Percentiles rank a stretch among this genome's conserved stretches.
Conservation (phyloP, 2,797 vertebrate genomes). For the Cacajao melanocephalus region DNA sequence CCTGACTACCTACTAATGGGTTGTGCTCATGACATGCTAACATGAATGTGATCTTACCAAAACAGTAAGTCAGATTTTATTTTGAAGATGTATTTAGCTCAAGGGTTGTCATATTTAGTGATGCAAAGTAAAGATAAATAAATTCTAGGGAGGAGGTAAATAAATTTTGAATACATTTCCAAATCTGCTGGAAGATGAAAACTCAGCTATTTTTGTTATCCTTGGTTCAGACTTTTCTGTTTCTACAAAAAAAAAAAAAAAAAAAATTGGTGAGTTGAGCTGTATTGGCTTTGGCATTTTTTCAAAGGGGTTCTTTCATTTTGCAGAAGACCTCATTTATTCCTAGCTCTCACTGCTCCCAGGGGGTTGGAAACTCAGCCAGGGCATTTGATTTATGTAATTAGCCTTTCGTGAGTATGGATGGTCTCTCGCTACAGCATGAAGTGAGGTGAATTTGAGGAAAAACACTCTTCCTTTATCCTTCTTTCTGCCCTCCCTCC, state of each 20-base stretch:
- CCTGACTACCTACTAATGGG: neutral
- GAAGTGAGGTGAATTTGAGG: conserved; percentile 73
- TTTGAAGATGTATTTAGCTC: neutral
- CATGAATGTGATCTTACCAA: neutral
- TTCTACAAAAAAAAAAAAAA: neutral
- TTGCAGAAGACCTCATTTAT: conserved; percentile 75
- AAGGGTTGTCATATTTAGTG: neutral
- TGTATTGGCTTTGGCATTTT: conserved; percentile 72
- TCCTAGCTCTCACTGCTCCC: conserved; percentile 55
- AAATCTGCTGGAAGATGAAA: conserved; percentile 57
- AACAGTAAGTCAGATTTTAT: conserved; percentile 23
- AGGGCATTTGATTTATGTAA: conserved; percentile 75
- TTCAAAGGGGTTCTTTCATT: conserved; percentile 73
- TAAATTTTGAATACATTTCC: conserved; percentile 48
- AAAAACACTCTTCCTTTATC: conserved; percentile 67
- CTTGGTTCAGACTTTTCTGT: conserved; percentile 68
- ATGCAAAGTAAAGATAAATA: neutral
- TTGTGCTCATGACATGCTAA: neutral
- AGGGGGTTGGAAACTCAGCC: conserved; percentile 69
- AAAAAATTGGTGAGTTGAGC: conserved; percentile 58
- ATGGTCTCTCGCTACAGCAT: conserved; percentile 64
- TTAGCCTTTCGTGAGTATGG: conserved; percentile 76
- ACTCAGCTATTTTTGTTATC: conserved; percentile 66
- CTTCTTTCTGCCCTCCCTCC: neutral
- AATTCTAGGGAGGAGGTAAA: conserved; percentile 1